Evolutionary conservation across 2,888 invertebrate genomes (phyloP).

Genomic region (Balanococcus diminutus): DNA sequence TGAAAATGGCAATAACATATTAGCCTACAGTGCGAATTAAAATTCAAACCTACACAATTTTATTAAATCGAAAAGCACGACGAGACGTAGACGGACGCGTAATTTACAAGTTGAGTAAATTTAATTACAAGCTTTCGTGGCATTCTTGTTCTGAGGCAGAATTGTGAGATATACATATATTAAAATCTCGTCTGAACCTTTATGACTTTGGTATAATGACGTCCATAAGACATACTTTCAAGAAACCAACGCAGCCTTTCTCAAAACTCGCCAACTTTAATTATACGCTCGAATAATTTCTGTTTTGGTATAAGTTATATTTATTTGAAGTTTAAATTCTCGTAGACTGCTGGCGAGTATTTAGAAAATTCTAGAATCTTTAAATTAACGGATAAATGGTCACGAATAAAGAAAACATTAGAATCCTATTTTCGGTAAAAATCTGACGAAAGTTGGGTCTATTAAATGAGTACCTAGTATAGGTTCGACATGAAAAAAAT

Average conservation of each 20-base stretch:
- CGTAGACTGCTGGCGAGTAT: background rate
- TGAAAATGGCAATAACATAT: conserved; percentile 13
- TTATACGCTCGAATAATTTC: conserved; percentile 39
- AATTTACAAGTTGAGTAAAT: conserved; percentile 27
- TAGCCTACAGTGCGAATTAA: background rate
- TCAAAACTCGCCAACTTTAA: conserved; percentile 12
- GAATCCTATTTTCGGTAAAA: background rate
- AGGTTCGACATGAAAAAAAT: background rate
- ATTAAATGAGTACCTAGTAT: background rate
- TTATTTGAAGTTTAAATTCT: conserved; percentile 24
- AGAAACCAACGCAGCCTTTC: conserved; percentile 11
- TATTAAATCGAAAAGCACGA: background rate
- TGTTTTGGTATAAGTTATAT: conserved; percentile 28
- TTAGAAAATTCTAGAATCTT: conserved; percentile 33
- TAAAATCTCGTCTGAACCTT: conserved; percentile 41
- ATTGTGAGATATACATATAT: conserved; percentile 18
- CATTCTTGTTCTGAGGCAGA: conserved; percentile 22
- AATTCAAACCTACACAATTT: background rate
- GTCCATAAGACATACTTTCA: conserved; percentile 30
- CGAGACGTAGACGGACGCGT: no score
- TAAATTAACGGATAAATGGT: conserved; percentile 24
- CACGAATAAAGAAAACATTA: conserved; percentile 2
- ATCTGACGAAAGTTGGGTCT: background rate
- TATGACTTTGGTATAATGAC: conserved; percentile 21
- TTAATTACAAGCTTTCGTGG: conserved; percentile 18